Base-by-base conservation (phyloP, 2,888 invertebrate genomes). In the Malthinus seriepunctatus region DNA sequence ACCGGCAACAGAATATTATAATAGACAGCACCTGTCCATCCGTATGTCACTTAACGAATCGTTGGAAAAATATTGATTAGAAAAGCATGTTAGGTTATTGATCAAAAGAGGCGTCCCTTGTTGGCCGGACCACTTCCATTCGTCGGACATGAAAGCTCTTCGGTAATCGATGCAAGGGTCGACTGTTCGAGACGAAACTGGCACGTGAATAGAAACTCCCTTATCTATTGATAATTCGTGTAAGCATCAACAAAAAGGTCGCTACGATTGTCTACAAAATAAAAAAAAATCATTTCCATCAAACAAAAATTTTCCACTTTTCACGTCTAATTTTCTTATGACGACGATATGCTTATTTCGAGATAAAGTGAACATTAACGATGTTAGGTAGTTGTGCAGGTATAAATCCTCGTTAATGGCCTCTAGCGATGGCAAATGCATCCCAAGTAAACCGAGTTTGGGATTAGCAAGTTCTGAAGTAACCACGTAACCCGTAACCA, bases 401-500 rank as follows among this genome's bases (percentile, higher is more conserved):
- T 62, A 63, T 61, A 63, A 63, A 63, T 63, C 62, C 56, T 42
- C 55, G 56, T 59, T 54, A 62, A 59, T 57, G 62, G 64, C 60
- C 45, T 60, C 51, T 34, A 58, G 60, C 58, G 61, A 57, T 56
- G 59, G 61, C 53, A 59, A 62, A 62, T 63, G 62, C 64, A 64
- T 60, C 64, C 56, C 55, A 51, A 56, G 63, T 55, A 60, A 54
- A 61, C 63, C 64, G 63, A 60, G 62, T 64, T 62, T 62, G 62
- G 67, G 69, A 75, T 74, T 75, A 74, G 73, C 69, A 74, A 74
- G 72, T 75, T 74, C 71, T 68, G 71, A 71, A 73, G 73, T 72
- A 73, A 73, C 75, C 74, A 73, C 75, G 73, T 75, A 74, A 76
- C 75, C 75, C 75, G 74, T 75, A 74, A 76, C 75, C 75, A 73